Conservation (phyloP, 2,113 vertebrate species). For the Atrichornis clamosus region DNA sequence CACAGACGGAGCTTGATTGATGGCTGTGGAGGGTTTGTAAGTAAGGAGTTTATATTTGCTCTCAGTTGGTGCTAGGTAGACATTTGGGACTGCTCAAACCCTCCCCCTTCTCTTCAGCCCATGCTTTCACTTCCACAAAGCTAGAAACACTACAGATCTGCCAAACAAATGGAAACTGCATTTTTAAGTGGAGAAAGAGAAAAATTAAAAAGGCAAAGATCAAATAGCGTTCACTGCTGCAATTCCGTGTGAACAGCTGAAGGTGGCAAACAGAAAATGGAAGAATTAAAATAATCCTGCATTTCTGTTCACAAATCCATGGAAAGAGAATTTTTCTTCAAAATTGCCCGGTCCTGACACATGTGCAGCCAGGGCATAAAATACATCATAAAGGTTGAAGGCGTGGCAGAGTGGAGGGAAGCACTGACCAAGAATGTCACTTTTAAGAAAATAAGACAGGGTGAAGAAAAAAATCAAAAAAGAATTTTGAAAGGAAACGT, state of each 20-base stretch:
- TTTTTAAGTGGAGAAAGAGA: background rate
- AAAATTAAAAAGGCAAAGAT: background rate
- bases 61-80: background rate
- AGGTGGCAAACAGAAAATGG: constrained; percentile 32
- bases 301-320: constrained; percentile 36
- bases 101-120: background rate
- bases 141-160: background rate
- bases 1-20: background rate
- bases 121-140: background rate
- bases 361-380: background rate
- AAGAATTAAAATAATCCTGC: constrained; percentile 31
- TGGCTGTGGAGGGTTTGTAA: background rate
- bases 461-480: background rate
- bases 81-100: background rate
- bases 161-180: background rate
- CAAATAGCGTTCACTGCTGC: background rate
- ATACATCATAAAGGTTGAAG: background rate
- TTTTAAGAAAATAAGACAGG: background rate
- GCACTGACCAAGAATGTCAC: background rate
- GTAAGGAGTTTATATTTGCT: background rate
- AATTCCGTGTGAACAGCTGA: constrained; percentile 40
- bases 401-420: background rate
- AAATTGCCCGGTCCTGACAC: background rate
- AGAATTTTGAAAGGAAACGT: background rate
- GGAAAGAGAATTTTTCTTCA: constrained; percentile 11